phyloP scores from a whole-genome alignment of 2,797 vertebrate genomes.

The Salmo trutta region DNA sequence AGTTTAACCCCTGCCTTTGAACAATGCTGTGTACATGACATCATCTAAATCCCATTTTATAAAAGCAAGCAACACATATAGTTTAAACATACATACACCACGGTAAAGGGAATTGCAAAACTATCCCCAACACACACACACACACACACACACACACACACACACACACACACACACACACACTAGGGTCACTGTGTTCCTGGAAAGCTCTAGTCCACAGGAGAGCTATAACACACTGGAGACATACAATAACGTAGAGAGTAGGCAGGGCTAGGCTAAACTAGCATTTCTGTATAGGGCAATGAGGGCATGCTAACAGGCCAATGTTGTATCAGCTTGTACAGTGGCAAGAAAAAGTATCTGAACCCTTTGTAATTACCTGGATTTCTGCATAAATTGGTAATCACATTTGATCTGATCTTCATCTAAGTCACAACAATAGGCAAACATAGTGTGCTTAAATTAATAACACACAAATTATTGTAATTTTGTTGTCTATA shows the following conservation, averaged over 20 bases:
- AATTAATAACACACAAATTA: no score
- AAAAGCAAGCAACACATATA: background rate
- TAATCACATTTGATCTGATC: no score
- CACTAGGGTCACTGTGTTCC: conserved; percentile 34
- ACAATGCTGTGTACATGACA: background rate
- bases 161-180: conserved; percentile 11
- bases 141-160: no score
- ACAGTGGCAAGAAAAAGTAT: no score
- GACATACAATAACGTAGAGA: conserved; percentile 21
- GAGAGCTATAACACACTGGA: conserved; percentile 25
- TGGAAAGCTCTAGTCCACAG: conserved; percentile 16
- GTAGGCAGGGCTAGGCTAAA: conserved; percentile 16
- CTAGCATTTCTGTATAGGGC: conserved; percentile 11
- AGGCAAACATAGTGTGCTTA: no score
- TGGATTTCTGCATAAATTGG: no score
- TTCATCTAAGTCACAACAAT: no score
- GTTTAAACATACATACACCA: background rate
- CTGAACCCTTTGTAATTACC: no score
- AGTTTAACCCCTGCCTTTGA: background rate
- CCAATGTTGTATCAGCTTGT: conserved; percentile 19
- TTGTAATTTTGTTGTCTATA: no score
- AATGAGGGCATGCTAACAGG: conserved; percentile 20
- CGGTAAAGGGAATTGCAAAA: background rate
- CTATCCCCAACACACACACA: background rate
- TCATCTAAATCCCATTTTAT: background rate